Conservation (phyloP, 2,113 vertebrate species). For the Nothobranchius kuhntae region DNA sequence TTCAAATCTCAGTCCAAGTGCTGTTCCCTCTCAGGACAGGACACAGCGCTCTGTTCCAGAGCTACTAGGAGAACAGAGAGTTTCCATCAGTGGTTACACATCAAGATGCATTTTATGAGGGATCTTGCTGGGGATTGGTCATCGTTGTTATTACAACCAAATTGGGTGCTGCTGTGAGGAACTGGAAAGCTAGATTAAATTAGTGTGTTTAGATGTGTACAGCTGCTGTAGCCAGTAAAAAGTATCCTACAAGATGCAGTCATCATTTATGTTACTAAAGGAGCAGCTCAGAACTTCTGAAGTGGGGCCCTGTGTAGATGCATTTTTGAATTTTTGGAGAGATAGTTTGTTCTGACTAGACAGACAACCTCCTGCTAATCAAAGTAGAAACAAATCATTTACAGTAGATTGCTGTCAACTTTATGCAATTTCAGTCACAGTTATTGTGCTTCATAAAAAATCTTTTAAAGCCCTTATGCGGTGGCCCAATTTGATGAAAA, state of each 20-base stretch:
- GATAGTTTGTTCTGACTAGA: too few species aligned
- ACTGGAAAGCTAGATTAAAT: conserved; percentile 2
- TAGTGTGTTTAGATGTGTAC: not conserved
- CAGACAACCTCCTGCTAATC: too few species aligned
- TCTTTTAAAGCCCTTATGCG: too few species aligned
- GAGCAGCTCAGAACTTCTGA: not conserved
- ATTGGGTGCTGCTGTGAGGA: conserved; percentile 28
- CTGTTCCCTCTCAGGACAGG: conserved; percentile 25
- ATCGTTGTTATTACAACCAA: conserved; percentile 49
- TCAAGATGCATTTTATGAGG: conserved; percentile 58
- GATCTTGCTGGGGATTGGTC: conserved; percentile 51
- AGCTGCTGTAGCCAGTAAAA: not conserved
- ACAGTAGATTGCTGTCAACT: too few species aligned
- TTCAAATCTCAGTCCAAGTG: conserved; percentile 8
- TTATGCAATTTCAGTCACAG: too few species aligned
- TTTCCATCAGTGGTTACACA: conserved; percentile 68
- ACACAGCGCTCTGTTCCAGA: conserved; percentile 40
- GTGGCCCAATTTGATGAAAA: too few species aligned
- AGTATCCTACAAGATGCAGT: not conserved
- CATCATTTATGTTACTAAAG: not conserved
- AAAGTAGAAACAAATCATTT: too few species aligned
- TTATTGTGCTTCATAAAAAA: too few species aligned
- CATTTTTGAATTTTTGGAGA: too few species aligned
- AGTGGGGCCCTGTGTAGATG: not conserved
- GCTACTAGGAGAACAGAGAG: conserved; percentile 47